phyloP scores from a whole-genome alignment of 2,113 vertebrate species.

The Mesoclemmys tuberculata region DNA sequence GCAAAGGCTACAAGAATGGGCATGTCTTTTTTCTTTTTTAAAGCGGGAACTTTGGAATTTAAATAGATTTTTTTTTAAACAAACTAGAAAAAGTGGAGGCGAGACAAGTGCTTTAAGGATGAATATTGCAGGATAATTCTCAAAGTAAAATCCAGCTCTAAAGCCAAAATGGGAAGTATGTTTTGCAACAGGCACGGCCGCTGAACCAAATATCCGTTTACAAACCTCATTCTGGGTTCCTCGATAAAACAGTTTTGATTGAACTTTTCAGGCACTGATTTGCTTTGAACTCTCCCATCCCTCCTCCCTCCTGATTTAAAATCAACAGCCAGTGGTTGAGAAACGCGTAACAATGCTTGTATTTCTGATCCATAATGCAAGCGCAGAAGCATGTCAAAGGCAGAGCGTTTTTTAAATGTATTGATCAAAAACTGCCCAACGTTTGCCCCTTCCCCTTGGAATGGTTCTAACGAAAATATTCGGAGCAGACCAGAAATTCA shows the following conservation, averaged over 20 bases:
- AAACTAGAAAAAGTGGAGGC: not conserved
- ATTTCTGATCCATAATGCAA: not conserved
- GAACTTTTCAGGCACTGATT: not conserved
- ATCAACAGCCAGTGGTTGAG: not conserved
- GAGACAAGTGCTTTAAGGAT: not conserved
- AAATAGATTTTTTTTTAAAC: not conserved
- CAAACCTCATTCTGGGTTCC: not conserved
- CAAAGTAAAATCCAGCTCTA: not conserved
- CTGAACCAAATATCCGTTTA: not conserved
- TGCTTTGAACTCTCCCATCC: not conserved
- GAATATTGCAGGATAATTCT: not conserved
- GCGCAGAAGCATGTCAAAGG: not conserved
- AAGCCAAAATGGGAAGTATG: too few relatives aligned
- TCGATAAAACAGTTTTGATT: not conserved
- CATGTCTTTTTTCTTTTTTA: not conserved
- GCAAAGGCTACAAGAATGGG: not conserved
- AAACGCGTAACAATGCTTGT: not conserved
- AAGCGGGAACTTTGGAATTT: too few relatives aligned
- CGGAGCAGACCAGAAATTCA: not conserved
- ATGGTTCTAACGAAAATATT: not conserved
- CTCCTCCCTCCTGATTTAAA: not conserved
- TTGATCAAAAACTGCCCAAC: not conserved
- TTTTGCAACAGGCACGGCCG: not conserved
- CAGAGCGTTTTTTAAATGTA: not conserved
- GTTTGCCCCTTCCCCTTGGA: not conserved